Evolutionary conservation across 2,888 invertebrate genomes (phyloP), one percentile per base, ranked within the genome.

Genomic region (Eristalis tenax): DNA sequence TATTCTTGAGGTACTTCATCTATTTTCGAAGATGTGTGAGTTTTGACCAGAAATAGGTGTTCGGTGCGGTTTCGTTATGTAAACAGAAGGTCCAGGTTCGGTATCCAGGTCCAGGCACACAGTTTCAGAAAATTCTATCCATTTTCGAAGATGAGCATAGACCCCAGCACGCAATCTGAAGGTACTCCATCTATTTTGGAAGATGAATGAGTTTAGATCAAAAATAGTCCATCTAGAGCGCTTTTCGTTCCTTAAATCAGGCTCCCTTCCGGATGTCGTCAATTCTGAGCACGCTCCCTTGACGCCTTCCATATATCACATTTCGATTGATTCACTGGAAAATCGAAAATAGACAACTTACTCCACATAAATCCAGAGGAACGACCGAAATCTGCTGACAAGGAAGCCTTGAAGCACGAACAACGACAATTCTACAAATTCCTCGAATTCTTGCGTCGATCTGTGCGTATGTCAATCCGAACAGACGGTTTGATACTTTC

Each of bases 301-400:
- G 59, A 59, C 59, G 23, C 13, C 26, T 13, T 3, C 26, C 13
- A 15, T 1, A 15, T 28, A 23, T 59, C 59, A 15, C 10, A 11
- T 38, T 56, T 38, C 22, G 13, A 63, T 18, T 23, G 56, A 35
- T 70, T 78, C 63, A n/a, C 63, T 70, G 64, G 64, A 70, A 64
- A 28, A 38, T 70, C 40, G 18, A 57, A 78, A 78, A 70, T 70
- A 78, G 63, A 56, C 70, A 63, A 23, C n/a, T 26, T 26, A 18
- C 50, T 18, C 18, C 50, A 50, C 50, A 50, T 43, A n/a, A n/a
- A 15, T 5, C 1, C 43, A n/a, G 6, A 26, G 6, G 18, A 43
- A 43, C 43, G 43, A 15, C 15, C 4, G 43, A 50, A 50, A 50
- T 50, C n/a, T 50, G 50, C 50, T 50, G 50, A 50, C 50, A 50